These are phyloP conservation scores for Neuroterus valhalla DNA, from an alignment of 1,140 invertebrate species.

Conservation along the genomic window DNA sequence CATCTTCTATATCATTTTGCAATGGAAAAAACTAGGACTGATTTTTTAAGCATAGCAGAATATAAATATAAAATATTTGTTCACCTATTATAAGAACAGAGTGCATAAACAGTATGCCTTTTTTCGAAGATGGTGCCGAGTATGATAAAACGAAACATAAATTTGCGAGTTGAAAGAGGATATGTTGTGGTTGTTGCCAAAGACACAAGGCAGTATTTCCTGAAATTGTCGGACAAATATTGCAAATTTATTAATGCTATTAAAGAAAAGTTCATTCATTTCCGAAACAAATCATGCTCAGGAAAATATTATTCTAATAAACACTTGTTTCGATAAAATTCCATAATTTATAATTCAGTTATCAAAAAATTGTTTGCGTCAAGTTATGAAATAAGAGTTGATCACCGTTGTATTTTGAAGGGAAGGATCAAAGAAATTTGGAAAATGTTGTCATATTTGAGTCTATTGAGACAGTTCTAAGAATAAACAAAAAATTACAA, in stretches of 20 bases:
- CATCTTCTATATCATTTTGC: no score
- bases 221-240: conserved; percentile 45
- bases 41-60: conserved; percentile 37
- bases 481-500: not conserved
- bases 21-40: conserved; percentile 5
- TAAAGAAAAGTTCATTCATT: not conserved
- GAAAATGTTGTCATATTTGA: not conserved
- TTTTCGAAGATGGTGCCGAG: conserved; percentile 84
- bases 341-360: no score
- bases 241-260: conserved; percentile 6
- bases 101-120: conserved; percentile 88
- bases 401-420: not conserved
- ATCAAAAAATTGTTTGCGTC: no score
- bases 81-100: conserved; percentile 85
- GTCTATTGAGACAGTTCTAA: not conserved
- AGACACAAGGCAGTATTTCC: conserved; percentile 67
- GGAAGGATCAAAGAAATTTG: not conserved
- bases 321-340: no score
- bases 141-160: conserved; percentile 85
- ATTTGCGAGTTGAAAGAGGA: conserved; percentile 83
- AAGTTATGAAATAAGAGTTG: no score
- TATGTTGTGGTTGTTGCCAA: conserved; percentile 72
- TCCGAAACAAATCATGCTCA: no score
- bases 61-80: conserved; percentile 44
- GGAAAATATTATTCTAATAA: no score